phyloP scores from a whole-genome alignment of 2,113 vertebrate species.

The Entomyzon cyanotis region DNA sequence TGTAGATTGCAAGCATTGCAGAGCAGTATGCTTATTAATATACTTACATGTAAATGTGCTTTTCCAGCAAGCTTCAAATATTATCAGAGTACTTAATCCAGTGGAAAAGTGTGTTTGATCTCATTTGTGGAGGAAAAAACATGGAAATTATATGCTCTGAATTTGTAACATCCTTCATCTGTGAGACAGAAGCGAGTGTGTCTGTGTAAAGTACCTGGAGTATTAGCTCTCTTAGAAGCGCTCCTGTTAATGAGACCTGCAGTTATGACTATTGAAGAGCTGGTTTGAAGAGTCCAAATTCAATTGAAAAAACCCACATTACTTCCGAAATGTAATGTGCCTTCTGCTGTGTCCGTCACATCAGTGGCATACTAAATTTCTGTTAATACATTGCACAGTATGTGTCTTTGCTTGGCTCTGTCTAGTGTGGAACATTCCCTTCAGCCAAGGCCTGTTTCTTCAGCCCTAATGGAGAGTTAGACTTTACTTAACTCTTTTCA shows the following conservation, averaged over 20 bases:
- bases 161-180: constrained; percentile 3
- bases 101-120: background rate
- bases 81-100: constrained; percentile 20
- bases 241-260: constrained; percentile 19
- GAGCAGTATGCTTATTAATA: background rate
- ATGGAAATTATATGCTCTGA: background rate
- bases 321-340: background rate
- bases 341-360: constrained; percentile 7
- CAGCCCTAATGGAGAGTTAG: constrained; percentile 38
- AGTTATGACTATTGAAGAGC: constrained; percentile 19
- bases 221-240: constrained; percentile 1
- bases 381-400: background rate
- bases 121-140: constrained; percentile 19
- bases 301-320: background rate
- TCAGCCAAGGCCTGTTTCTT: constrained; percentile 43
- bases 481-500: constrained; percentile 8
- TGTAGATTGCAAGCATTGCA: background rate
- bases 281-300: constrained; percentile 9
- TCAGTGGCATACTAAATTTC: background rate
- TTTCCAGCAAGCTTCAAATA: background rate
- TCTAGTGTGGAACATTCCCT: constrained; percentile 4
- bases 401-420: constrained; percentile 28
- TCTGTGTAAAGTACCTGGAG: constrained; percentile 20
- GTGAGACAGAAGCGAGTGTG: background rate
- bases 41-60: background rate